Base-by-base conservation (phyloP, 2,888 invertebrate species). In the Salpingus planirostris region DNA sequence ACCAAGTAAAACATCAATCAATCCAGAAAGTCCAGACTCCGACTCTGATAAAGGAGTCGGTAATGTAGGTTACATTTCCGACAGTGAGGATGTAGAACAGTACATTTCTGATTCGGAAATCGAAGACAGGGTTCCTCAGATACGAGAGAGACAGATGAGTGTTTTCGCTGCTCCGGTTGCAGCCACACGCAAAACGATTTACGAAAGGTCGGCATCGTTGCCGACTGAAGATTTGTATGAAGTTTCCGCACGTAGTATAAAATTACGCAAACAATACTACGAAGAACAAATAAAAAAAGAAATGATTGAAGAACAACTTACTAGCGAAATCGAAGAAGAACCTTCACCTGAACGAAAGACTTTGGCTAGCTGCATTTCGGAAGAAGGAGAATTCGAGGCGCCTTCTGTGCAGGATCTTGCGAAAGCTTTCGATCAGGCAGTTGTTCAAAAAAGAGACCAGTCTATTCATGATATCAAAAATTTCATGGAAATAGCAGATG, bases 221-320 rank as follows among this genome's bases (percentile, higher is more conserved):
- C 70, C 70, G 2, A 65, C 67, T n/a, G 67, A 67, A 50, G 63
- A 64, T 36, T 46, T 67, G 7, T 62, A 64, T 35, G 72, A 73
- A 44, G 65, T 71, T 3, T 71, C 70, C n/a, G 69, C 69, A 14
- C 65, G 67, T 42, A 67, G 68, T 23, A 70, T 71, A 1, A 68
- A 69, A 34, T 64, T 70, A 24, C 69, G 73, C 37, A 74, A 74
- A 30, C 68, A 70, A 38, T 71, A 71, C 33, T 74, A 73, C 46
- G 76, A 76, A 53, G 70, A 73, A 43, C 73, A 74, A 48, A 72
- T 76, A 33, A 71, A 71, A 45, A 73, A 69, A 39, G 75, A 75
- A 46, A 66, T 71, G 60, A 67, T 68, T n/a, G 67, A 67, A 38
- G 69, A 69, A 44, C 67, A 69, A 43, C 48, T 69, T 3, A 65